Conservation (phyloP, 2,888 invertebrate genomes). For the Meta bourneti region DNA sequence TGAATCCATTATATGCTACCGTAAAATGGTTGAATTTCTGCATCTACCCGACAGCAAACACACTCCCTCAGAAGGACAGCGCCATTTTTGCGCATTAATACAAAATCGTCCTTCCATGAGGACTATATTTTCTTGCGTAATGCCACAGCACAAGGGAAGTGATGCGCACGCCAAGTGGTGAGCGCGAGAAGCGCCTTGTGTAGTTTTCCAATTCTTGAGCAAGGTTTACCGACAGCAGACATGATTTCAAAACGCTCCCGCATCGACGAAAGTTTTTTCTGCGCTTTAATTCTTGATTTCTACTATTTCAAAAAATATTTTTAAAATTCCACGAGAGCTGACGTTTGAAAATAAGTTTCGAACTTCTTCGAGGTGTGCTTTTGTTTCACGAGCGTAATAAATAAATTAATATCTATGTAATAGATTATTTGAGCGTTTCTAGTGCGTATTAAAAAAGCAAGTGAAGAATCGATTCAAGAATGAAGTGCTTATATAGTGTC, state of each 20-base stretch:
- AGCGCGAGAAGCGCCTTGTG: conserved; percentile 24
- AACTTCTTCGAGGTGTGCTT: too few species aligned
- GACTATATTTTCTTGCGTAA: conserved; percentile 73
- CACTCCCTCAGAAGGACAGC: conserved; percentile 69
- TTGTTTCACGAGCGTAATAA: too few species aligned
- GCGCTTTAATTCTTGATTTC: conserved; percentile 1
- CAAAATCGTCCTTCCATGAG: conserved; percentile 62
- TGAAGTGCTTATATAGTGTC: too few species aligned
- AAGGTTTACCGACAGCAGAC: conserved; percentile 19
- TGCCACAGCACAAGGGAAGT: conserved; percentile 61
- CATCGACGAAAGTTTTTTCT: not conserved
- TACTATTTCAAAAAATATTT: not conserved
- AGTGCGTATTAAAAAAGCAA: too few species aligned
- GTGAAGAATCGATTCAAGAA: too few species aligned
- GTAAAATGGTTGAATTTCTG: conserved; percentile 67
- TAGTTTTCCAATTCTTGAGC: conserved; percentile 49
- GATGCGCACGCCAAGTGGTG: conserved; percentile 63
- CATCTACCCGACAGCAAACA: conserved; percentile 70
- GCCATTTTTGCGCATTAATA: conserved; percentile 77
- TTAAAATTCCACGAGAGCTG: not conserved
- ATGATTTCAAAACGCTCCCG: not conserved
- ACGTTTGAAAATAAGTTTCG: not conserved
- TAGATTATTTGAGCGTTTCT: too few species aligned
- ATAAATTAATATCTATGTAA: too few species aligned
- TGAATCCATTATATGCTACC: conserved; percentile 73